Base-by-base conservation (phyloP, 2,888 invertebrate species). In the Synanthedon formicaeformis region DNA sequence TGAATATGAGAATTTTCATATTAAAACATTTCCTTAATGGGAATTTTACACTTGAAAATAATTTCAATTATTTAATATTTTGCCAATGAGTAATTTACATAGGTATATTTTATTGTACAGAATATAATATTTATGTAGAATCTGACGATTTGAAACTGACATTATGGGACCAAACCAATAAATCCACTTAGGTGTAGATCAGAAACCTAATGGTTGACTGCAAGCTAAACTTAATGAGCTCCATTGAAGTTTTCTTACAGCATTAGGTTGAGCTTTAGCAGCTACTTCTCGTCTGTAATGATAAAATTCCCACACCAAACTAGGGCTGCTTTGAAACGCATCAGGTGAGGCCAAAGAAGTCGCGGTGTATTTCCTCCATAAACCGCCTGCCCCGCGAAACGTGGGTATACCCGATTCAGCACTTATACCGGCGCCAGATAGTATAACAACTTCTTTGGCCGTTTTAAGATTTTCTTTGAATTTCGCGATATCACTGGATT, bases 241-340 rank as follows among this genome's bases (percentile, higher is more conserved):
- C 10, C 34, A 34, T 34, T 2, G 34, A 10, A 8, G 34, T 34
- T 34, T 34, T 2, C 67, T 71, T 84, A 93, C 94, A 68, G 89
- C 87, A 73, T 94, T 94, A 11, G 94, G 93, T 56, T 89, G 65
- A 45, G 92, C 92, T 53, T 91, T 90, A 45, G 90, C 89, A 48
- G 94, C 94, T n/a, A 93, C 84, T 76, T 93, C 93, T 64, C 96
- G 83, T 59, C 96, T 88, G 67, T 95, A 94, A 67, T 95, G 94
- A 72, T 96, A 96, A 81, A 96, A 96, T 75, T 96, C 95, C 96
- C 96, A 96, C 34, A 96, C 96, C 34, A 96, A 81, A 27, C 93
- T 92, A 0, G 96, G 95, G 67, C 91, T 91, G 4, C 85, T 80
- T 53, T 73, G 75, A 71, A 96, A 96, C 1, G 94, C 94, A 64